Base-by-base conservation (phyloP, 2,888 invertebrate genomes). In the Tachina fera region DNA sequence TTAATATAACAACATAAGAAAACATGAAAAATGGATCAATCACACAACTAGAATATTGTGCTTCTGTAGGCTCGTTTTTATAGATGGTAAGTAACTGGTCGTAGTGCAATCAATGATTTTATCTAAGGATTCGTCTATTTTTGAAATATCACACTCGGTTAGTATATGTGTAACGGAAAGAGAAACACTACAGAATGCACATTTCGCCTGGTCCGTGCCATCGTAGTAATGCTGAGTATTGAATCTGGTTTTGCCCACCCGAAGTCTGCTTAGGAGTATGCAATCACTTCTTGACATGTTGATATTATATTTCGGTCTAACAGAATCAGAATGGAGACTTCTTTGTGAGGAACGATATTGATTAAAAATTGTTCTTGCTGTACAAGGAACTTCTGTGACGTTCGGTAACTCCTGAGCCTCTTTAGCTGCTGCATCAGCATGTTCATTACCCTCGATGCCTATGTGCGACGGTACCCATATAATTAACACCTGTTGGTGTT, bases 141-240 rank as follows among this genome's bases (percentile, higher is more conserved):
- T 31, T 31, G 31, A 31, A 31, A 6, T 31, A 0, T 1, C 31
- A 31, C 31, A 31, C 6, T 31, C 6, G 6, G 31, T 31, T 13
- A 47, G 47, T 1, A 65, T 65, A 47, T 49, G 47, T 9, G 19
- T 3, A 43, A 65, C 22, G 47, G 47, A 47, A 47, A 47, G 47
- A 13, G 6, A 13, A 47, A 47, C 5, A 5, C 14, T 13, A 5
- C 47, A 47, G 14, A 47, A 47, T 47, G 47, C 11, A 47, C 47
- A 47, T 47, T 47, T 47, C 11, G 14, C 14, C 14, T 47, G 47
- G 47, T 47, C 14, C 14, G 47, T 70, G 39, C 22, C 11, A 41
- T 68, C 16, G 10, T 68, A 68, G 11, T 68, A 68, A n/a, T 68
- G 68, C 53, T 70, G 51, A 41, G 70, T 70, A 3, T 70, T 70